phyloP scores from a whole-genome alignment of 2,888 invertebrate species.

The Notocelia uddmanniana region DNA sequence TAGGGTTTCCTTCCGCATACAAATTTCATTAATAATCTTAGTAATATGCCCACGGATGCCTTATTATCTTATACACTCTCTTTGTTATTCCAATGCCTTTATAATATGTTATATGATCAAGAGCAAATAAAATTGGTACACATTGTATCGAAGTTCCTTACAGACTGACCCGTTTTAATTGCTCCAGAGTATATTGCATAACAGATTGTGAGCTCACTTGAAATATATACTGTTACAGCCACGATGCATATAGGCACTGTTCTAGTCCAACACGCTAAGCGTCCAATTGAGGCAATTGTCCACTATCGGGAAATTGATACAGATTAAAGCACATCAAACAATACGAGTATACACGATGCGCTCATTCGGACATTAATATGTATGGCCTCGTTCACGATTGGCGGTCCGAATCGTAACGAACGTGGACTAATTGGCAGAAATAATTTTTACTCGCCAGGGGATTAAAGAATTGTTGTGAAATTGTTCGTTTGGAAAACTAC shows the following conservation, averaged over 20 bases:
- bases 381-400: constrained; percentile 35
- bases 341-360: constrained; percentile 21
- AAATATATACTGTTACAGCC: constrained; percentile 31
- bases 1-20: no score
- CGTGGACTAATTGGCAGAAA: constrained; percentile 18
- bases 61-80: no score
- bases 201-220: background rate
- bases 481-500: background rate
- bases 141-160: no score
- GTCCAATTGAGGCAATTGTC: constrained; percentile 67
- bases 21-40: no score
- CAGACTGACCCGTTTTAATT: no score
- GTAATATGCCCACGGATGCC: no score
- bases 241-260: constrained; percentile 48
- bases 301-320: constrained; percentile 62
- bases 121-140: no score
- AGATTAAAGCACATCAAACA: constrained; percentile 45
- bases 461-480: constrained; percentile 11
- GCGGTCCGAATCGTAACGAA: constrained; percentile 27
- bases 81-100: background rate
- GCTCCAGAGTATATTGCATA: no score
- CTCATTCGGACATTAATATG: constrained; percentile 34
- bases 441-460: constrained; percentile 20
- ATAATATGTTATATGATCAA: no score
- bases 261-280: constrained; percentile 55